Evolutionary conservation across 2,888 invertebrate species (phyloP).

Genomic region (Criorhina ranunculi): DNA sequence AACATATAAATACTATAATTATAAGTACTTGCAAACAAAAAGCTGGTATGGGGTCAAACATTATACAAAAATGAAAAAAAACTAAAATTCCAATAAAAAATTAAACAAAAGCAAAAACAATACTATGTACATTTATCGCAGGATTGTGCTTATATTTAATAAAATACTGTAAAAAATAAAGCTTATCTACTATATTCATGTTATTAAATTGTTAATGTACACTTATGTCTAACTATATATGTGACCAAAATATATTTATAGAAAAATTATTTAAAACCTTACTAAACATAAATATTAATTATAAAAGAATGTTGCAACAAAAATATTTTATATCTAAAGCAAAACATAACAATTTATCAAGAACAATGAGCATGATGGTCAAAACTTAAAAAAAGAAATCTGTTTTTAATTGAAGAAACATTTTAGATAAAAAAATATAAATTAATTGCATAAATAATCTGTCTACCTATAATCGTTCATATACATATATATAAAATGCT

Average conservation of each 20-base stretch:
- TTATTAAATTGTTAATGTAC: constrained; percentile 13
- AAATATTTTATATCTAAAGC: constrained; percentile 31
- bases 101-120: constrained; percentile 43
- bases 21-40: constrained; percentile 71
- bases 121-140: constrained; percentile 63
- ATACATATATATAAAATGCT: background rate
- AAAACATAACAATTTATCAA: constrained; percentile 17
- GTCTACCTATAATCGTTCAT: constrained; percentile 7
- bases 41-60: constrained; percentile 85
- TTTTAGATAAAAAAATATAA: constrained; percentile 18
- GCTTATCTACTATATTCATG: background rate
- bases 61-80: constrained; percentile 44
- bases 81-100: constrained; percentile 57
- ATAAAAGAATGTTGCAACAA: background rate
- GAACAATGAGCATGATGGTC: constrained; percentile 67
- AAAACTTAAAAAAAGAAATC: constrained; percentile 32
- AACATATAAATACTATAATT: constrained; percentile 25
- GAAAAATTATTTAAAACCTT: too few relatives aligned
- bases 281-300: constrained; percentile 10
- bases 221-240: constrained; percentile 2
- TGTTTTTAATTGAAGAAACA: background rate
- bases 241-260: constrained; percentile 51
- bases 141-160: constrained; percentile 49
- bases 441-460: constrained; percentile 8
- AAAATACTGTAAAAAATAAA: background rate